Evolutionary conservation across 2,888 invertebrate genomes (phyloP), one percentile per base, ranked within the genome.

Genomic region (Galerucella nymphaeae): DNA sequence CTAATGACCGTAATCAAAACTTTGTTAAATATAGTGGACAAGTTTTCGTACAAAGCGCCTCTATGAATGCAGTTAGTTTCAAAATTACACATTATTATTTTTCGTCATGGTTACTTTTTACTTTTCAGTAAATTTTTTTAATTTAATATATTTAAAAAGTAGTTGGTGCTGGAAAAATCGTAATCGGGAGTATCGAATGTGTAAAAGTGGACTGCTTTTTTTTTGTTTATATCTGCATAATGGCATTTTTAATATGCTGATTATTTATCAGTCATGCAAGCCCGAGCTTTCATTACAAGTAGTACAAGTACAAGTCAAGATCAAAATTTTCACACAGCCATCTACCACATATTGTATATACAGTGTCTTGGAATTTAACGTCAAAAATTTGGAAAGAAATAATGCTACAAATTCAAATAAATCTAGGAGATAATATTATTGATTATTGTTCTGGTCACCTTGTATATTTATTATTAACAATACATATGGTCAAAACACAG

Each of bases 11-110:
- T 72, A 59, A 72, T 72, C 59, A n/a, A n/a, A 16, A 45, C 16
- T 67, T 64, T 72, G 68, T 68, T 68, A 72, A 72, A 72, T 72
- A 68, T 68, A 72, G 72, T 68, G 67, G 48, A 57, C 63, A 66
- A 67, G 42, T 53, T 72, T 63, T 50, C 68, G 45, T 68, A 65
- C 64, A 68, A 72, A 72, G 63, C 58, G 57, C 63, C 65, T 16
- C 53, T 65, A 65, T 65, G 65, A 55, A 38, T 65, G 55, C 65
- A 53, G 42, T 38, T 65, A 65, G 65, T 65, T 16, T 23, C 18
- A 18, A 65, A 65, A 65, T 65, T 65, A 65, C 18, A 20, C 16
- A 30, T 55, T 53, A 65, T 65, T 65, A 65, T 38, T 65, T 30
- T 65, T 65, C 41, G 65, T 53, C 30, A 65, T 41, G 53, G 64